Evolutionary conservation across 2,888 invertebrate genomes (phyloP), one percentile per base, ranked within the genome.

Genomic region (Agonum fuliginosum): DNA sequence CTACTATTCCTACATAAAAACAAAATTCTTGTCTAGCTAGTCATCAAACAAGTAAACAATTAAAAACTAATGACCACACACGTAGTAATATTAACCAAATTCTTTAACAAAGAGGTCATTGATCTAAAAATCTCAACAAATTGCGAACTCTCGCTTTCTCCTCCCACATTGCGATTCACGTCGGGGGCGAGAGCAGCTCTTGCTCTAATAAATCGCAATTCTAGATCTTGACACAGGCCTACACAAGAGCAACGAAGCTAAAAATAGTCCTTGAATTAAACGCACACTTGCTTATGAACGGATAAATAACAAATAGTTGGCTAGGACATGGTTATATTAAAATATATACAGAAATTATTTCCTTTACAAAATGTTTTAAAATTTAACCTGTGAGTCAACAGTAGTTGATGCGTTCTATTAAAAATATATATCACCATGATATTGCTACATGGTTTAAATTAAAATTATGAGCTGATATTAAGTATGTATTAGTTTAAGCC

Each of bases 131-230:
- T 30, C 22, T 20, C 67, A 22, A 67, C 41, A 67, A 67, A 67
- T 67, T 41, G 37, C 37, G 41, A 67, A 41, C 67, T 67, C 41
- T 67, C 67, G 41, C 67, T 67, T 67, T 67, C 67, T 67, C 37
- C 67, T 41, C 67, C 67, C 41, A 67, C 67, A 67, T 34, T 65
- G 27, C 58, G 30, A 62, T 62, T 27, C 14, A 19, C 58, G 58
- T 8, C 30, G 1, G 17, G 46, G 8, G 6, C 6, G 17, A 6
- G 46, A 46, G 5, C 2, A 46, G 17, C 2, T 43, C 30, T 27
- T 8, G 58, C 30, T 62, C 58, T 62, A 62, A 62, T 62, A 62
- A 58, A 58, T 58, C 58, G 27, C 24, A 12, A 62, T 6, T 62
- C 17, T 62, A 30, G 14, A 17, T 62, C 30, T 30, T 2, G 54